These are phyloP conservation scores for Trichosurus vulpecula DNA, from an alignment of 2,797 vertebrate species.

Conservation along the genomic window DNA sequence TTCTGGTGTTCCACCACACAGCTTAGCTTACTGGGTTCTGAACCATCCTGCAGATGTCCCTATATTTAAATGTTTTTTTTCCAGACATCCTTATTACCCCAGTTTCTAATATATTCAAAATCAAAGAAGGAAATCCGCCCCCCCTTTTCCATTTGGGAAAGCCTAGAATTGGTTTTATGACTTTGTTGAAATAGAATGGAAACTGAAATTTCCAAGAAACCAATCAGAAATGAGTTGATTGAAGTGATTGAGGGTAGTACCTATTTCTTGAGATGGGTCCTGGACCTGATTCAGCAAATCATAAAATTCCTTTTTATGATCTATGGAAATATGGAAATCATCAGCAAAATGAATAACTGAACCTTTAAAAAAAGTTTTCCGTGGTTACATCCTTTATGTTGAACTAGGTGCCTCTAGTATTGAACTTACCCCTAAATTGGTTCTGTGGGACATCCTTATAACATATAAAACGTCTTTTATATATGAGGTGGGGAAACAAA, in stretches of 20 bases:
- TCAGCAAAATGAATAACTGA: not conserved
- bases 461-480: conserved; percentile 11
- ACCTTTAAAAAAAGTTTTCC: not conserved
- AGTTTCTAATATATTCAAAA: conserved; percentile 51
- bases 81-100: conserved; percentile 35
- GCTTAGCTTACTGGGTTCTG: not conserved
- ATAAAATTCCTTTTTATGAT: not conserved
- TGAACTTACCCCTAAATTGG: not conserved
- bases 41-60: conserved; percentile 38
- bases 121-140: conserved; percentile 37
- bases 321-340: not conserved
- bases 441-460: not conserved
- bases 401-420: not conserved
- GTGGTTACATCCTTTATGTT: not conserved
- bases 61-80: conserved; percentile 44
- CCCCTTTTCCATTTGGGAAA: conserved; percentile 45
- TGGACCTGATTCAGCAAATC: conserved; percentile 26
- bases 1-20: conserved; percentile 26
- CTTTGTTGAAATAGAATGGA: conserved; percentile 15
- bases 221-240: conserved; percentile 7
- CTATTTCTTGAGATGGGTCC: not conserved
- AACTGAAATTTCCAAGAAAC: conserved; percentile 3
- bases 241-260: not conserved
- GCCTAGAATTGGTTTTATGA: not conserved
- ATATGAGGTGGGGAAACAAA: conserved; percentile 19